A percentile compares a stretch with the other conserved stretches of the same genome.
Evolutionary conservation across 2,888 invertebrate genomes (phyloP).

Genomic region (Drosophila percnosoma): DNA sequence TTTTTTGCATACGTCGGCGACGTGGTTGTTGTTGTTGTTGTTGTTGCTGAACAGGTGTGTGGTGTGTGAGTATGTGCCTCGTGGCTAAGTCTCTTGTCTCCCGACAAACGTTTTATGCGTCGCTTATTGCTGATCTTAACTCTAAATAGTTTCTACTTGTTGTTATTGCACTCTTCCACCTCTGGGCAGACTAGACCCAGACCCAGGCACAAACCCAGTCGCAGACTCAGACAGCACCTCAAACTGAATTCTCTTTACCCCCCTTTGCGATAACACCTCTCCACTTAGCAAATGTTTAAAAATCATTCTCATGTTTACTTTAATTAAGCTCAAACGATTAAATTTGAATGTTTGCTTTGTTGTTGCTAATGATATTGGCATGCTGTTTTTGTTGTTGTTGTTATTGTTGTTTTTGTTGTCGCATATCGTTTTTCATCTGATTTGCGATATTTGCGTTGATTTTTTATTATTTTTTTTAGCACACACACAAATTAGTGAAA

Average conservation of each 20-base stretch:
- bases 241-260: background rate
- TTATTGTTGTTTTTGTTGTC: constrained; percentile 30
- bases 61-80: constrained; percentile 37
- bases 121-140: constrained; percentile 70
- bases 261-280: background rate
- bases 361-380: constrained; percentile 48
- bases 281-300: constrained; percentile 61
- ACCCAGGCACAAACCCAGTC: constrained; percentile 14
- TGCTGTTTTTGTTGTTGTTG: constrained; percentile 7
- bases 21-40: constrained; percentile 35
- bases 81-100: constrained; percentile 13
- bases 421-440: constrained; percentile 52
- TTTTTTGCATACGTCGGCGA: constrained; percentile 4
- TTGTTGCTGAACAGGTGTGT: constrained; percentile 69
- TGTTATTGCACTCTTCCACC: constrained; percentile 27
- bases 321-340: constrained; percentile 67
- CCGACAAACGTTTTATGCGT: constrained; percentile 54
- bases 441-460: constrained; percentile 46
- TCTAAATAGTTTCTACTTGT: constrained; percentile 62
- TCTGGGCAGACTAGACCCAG: constrained; percentile 30
- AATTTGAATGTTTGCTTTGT: constrained; percentile 43
- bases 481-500: constrained; percentile 59
- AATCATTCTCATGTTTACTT: constrained; percentile 71
- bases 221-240: constrained; percentile 28
- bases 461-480: constrained; percentile 30